Base-by-base conservation (phyloP, 2,797 vertebrate genomes). In the Euthynnus affinis region DNA sequence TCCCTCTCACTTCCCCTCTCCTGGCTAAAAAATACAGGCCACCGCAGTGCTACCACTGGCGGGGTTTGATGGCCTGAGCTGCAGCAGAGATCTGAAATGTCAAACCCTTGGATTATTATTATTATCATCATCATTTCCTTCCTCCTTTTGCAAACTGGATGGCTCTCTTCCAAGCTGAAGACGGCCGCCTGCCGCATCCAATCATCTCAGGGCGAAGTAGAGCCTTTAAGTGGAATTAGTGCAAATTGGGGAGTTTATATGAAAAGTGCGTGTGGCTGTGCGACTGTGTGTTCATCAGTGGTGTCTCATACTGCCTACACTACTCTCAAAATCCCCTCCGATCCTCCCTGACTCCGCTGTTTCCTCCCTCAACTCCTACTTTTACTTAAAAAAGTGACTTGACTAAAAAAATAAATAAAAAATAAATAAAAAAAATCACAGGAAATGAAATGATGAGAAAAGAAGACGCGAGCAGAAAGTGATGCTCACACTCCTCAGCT, bases 41-140 rank as follows among this genome's bases (percentile, higher is more conserved):
- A 71, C 83, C 52, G 80, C 88, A 88, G 80, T 72, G 88, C 79
- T 74, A 74, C 78, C 18, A 9, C 76, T 27, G 32, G 25, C 27
- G n/a, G 5, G 14, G 15, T 62, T 25, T 62, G 63, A 67, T 22
- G 81, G n/a, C 56, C 42, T 12, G 74, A 78, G 61, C 81, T 44
- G 81, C 76, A 66, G 78, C 71, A 60, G 10, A 40, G 15, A 72
- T 49, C 42, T 56, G 67, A 60, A 56, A 52, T 37, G 18, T 69
- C 42, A 27, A 66, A 44, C 10, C 27, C 25, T 14, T 17, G 44
- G 53, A 42, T 58, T 20, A 32, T 22, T n/a, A 1, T 20, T 32
- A 3, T 10, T 9, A 17, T 18, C 9, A 22, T 10, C 13, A 17
- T 18, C 9, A 22, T 52, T 65, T 40, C 40, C 23, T 57, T 77